Conservation (phyloP, 2,888 invertebrate species). For the Crepidodera aurea region DNA sequence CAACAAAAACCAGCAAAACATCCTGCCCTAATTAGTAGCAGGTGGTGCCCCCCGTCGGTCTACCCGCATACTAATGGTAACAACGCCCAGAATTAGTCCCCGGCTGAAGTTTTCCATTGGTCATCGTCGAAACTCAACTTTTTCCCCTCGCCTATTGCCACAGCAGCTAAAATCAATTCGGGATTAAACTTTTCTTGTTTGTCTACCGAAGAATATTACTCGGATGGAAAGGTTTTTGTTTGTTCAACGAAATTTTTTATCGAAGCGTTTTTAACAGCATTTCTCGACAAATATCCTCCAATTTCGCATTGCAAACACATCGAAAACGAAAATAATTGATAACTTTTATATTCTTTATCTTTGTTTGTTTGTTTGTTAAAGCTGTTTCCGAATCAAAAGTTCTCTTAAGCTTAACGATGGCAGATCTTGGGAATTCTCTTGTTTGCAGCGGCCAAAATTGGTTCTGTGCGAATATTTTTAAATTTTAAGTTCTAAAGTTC, state of each 20-base stretch:
- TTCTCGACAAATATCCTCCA: constrained; percentile 18
- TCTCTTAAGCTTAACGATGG: background rate
- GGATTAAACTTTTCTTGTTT: constrained; percentile 30
- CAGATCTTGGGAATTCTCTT: no score
- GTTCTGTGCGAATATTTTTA: no score
- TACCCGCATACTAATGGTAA: constrained; percentile 34
- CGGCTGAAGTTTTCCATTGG: constrained; percentile 11
- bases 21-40: constrained; percentile 19
- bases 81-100: constrained; percentile 28
- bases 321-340: constrained; percentile 9
- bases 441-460: no score
- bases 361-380: background rate
- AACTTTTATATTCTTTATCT: background rate
- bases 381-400: background rate
- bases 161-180: constrained; percentile 21
- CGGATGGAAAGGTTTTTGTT: constrained; percentile 25
- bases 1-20: constrained; percentile 20
- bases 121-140: constrained; percentile 18
- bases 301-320: constrained; percentile 7
- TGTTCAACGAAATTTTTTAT: constrained; percentile 14
- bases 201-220: constrained; percentile 23
- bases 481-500: no score
- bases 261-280: constrained; percentile 6
- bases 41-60: constrained; percentile 9
- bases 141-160: constrained; percentile 8